Evolutionary conservation across 2,888 invertebrate species (phyloP), one percentile per base, ranked within the genome.

Genomic region (Diarsia mendica): DNA sequence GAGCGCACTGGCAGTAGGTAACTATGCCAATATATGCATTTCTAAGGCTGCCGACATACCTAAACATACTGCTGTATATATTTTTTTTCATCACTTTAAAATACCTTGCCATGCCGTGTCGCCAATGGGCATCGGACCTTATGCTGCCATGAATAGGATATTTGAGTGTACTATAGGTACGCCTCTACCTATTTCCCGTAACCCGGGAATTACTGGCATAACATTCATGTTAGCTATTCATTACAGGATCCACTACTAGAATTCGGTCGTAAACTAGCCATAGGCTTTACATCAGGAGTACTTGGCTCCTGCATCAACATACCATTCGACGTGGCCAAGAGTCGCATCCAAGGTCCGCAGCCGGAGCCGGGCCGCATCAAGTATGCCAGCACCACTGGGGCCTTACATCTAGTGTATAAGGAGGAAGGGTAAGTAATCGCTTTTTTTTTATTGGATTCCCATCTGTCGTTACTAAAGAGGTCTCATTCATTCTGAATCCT

Each of bases 271-370:
- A 98, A 98, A 95, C 97, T 99, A 58, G 95, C 97, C 0, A 98
- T 99, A 86, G 99, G 99, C 58, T 98, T 99, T 90, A 97, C 97
- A 15, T 98, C 99, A 18, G 99, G 99, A 4, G 98, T 98, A 0
- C 93, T 99, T 53, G 99, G 98, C 13, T 99, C 99, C 9, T 97
- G 98, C 86, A 96, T 98, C 66, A 99, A 99, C 94, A 99, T 99
- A 95, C 99, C 99, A 10, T 99, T 99, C 93, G 99, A 99, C 92
- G 99, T 99, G 48, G 99, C 99, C 44, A 99, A 99, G 94, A 99
- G 99, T 87, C 97, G 99, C 72, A 99, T 99, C 86, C 99, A 99
- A 94, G 99, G 99, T 0, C 99, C 99, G 1, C 99, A 99, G 92
- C 98, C 98, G 1, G 94, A 97, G 3, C 94, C 97, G 0, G 98